Conservation (phyloP, 2,888 invertebrate species). For the Idaea aversata region DNA sequence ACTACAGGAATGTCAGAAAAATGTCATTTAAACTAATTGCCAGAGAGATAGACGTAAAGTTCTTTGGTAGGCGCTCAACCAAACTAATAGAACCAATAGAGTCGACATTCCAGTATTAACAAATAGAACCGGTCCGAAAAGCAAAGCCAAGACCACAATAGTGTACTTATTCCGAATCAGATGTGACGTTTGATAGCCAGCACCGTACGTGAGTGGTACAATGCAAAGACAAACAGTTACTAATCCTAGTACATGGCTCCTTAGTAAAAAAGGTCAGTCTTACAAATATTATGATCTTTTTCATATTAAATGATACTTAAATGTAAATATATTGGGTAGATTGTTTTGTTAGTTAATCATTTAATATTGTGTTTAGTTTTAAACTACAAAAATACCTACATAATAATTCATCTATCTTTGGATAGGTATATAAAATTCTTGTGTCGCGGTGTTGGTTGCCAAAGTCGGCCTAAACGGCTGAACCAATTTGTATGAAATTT, state of each 20-base stretch:
- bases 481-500: too few relatives aligned
- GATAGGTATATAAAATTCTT: too few relatives aligned
- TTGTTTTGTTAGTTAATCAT: too few relatives aligned
- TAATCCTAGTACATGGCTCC: slow-evolving; percentile 24
- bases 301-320: slow-evolving; percentile 13
- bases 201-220: slow-evolving; percentile 3
- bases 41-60: not conserved
- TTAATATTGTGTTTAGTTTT: too few relatives aligned
- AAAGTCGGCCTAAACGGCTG: too few relatives aligned
- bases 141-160: not conserved
- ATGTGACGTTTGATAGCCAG: not conserved
- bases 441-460: too few relatives aligned
- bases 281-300: not conserved
- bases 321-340: not conserved
- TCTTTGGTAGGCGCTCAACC: not conserved
- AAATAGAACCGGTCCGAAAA: not conserved
- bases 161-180: not conserved
- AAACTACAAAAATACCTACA: too few relatives aligned
- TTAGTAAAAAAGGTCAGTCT: slow-evolving; percentile 25
- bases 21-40: not conserved
- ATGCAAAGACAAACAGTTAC: slow-evolving; percentile 23
- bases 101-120: not conserved
- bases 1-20: too few relatives aligned
- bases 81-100: not conserved
- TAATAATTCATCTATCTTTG: too few relatives aligned